Evolutionary conservation across 2,113 vertebrate genomes (phyloP).

Genomic region (Vimba vimba): DNA sequence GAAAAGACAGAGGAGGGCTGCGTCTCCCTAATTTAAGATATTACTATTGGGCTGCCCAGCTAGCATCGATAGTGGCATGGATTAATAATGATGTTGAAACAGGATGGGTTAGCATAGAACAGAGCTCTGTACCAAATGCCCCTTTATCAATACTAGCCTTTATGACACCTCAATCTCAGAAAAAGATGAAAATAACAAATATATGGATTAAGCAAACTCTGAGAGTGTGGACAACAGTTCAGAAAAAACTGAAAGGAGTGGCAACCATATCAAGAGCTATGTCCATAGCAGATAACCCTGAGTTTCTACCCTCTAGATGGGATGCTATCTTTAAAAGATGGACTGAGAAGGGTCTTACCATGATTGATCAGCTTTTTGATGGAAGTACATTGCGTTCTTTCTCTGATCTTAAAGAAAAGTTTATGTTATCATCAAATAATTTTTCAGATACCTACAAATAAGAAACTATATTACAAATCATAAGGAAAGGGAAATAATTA

Average conservation of each 20-base stretch:
- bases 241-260: background rate
- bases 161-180: background rate
- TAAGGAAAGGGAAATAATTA: no score
- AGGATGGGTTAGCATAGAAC: background rate
- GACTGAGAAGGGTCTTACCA: background rate
- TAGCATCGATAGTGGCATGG: no score
- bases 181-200: background rate
- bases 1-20: background rate
- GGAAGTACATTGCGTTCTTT: background rate
- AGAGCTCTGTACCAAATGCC: background rate
- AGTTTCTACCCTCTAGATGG: background rate
- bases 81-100: background rate
- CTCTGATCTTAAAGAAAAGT: background rate
- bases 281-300: background rate
- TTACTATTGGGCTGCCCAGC: no score
- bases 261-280: background rate
- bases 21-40: background rate
- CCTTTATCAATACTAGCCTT: background rate
- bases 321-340: background rate
- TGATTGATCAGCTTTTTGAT: background rate
- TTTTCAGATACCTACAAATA: no score
- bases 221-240: no score
- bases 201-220: no score
- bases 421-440: no score
- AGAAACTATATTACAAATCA: no score